Base-by-base conservation (phyloP, 2,797 vertebrate genomes). In the Cossypha caffra region DNA sequence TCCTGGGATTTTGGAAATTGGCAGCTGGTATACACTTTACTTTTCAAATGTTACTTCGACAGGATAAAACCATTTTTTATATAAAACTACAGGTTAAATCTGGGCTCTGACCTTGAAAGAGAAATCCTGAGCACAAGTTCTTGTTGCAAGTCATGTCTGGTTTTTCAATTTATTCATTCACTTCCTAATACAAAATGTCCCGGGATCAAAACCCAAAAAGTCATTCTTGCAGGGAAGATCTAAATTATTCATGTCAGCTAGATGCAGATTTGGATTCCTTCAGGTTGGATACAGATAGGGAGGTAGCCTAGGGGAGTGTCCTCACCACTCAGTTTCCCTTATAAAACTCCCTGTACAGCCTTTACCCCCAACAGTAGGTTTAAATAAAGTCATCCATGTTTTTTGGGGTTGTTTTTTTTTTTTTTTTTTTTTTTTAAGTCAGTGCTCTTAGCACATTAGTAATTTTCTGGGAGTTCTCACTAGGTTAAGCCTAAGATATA, bases 1-100 rank as follows among this genome's bases (percentile, higher is more conserved):
- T 89, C 93, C 89, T 64, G 75, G 68, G 35, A 45, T 79, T 89
- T 71, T 79, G 29, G 57, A 95, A 94, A 86, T 86, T 76, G 87
- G 33, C 26, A 67, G 35, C 19, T 57, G 13, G 19, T 51, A 42
- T 67, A 42, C 28, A 45, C 24, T 89, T 79, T 82, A 37, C 89
- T 93, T 85, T 66, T 85, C 35, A 67, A 71, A 87, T 47, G 26
- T 47, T 92, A 17, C 17, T 83, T 86, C 82, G 74, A 82, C 55
- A 71, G 62, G 58, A 86, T 71, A 85, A 93, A 96, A 47, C 5
- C 11, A 68, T 16, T 19, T 81, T 88, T 95, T 86, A 43, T 84
- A 11, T 63, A 85, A 84, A 67, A 71, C 63, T 68, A 31, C 26
- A 23, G 50, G 42, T 92, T 92, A 92, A 87, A 74, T 79, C 24